Conservation (phyloP, 1,140 invertebrate species). For the Asbolus verrucosus region DNA sequence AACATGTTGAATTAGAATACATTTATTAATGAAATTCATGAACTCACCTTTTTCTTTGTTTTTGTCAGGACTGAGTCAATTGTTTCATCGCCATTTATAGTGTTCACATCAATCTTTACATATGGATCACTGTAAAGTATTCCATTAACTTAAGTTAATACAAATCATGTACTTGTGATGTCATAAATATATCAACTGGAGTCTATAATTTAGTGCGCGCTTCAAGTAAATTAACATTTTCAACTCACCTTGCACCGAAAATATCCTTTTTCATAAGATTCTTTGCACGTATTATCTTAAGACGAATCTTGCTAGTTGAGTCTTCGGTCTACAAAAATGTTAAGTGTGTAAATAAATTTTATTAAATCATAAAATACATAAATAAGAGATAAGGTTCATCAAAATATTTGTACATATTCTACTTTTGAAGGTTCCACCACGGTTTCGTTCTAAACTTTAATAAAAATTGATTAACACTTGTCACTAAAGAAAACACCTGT, state of each 20-base stretch:
- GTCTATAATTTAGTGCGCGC: no score
- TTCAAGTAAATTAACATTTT: conserved; percentile 6
- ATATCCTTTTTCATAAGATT: conserved; percentile 97
- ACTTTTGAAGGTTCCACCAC: no score
- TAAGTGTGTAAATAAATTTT: background rate
- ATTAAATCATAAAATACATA: conserved; percentile 2
- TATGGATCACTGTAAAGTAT: conserved; percentile 90
- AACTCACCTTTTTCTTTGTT: conserved; percentile 92
- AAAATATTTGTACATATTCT: no score
- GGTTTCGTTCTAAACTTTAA: no score
- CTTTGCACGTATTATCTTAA: conserved; percentile 88
- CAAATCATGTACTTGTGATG: background rate
- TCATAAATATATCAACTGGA: conserved; percentile 6
- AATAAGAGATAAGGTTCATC: background rate
- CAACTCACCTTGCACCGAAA: conserved; percentile 91
- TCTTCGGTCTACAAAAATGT: conserved; percentile 75
- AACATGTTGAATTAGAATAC: conserved; percentile 40
- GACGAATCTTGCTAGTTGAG: conserved; percentile 78
- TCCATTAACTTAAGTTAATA: no score
- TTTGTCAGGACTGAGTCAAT: conserved; percentile 94
- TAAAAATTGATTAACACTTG: no score
- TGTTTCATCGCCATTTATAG: conserved; percentile 83
- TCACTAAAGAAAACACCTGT: no score
- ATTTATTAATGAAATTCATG: conserved; percentile 37
- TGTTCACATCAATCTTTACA: conserved; percentile 91